A percentile compares a stretch with the other conserved stretches of the same genome.
phyloP scores from a whole-genome alignment of 2,888 invertebrate genomes.

The Brachypalpus laphriformis region DNA sequence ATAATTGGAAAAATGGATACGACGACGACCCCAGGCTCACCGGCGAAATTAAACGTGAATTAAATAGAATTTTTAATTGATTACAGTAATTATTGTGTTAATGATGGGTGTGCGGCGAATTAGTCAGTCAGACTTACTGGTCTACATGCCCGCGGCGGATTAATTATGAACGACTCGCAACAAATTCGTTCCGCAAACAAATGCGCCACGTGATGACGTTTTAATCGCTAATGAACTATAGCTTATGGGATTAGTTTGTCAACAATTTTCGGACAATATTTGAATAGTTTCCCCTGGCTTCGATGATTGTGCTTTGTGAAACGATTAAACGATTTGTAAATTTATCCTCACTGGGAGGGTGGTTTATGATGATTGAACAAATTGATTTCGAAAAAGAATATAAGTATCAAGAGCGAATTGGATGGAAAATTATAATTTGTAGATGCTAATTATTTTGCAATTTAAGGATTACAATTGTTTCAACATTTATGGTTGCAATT shows the following conservation, averaged over 20 bases:
- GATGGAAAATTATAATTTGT: conserved; percentile 30
- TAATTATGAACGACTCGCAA: conserved; percentile 54
- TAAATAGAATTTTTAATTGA: conserved; percentile 73
- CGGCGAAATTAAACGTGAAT: conserved; percentile 52
- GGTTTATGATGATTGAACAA: conserved; percentile 17
- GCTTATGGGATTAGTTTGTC: conserved; percentile 66
- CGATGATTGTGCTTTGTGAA: background rate
- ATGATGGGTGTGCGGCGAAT: conserved; percentile 42
- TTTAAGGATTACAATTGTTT: conserved; percentile 37
- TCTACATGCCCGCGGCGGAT: conserved; percentile 11
- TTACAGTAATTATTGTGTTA: conserved; percentile 69
- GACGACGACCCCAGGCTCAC: conserved; percentile 6
- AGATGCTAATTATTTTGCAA: conserved; percentile 18
- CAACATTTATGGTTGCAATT: too few species aligned
- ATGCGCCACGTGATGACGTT: conserved; percentile 46
- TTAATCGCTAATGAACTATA: conserved; percentile 64
- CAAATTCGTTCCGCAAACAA: conserved; percentile 57
- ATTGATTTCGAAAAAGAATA: conserved; percentile 34
- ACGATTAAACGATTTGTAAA: conserved; percentile 38
- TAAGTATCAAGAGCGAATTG: conserved; percentile 23
- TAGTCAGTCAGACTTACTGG: conserved; percentile 25
- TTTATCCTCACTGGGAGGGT: background rate
- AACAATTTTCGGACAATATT: conserved; percentile 39
- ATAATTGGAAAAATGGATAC: conserved; percentile 35
- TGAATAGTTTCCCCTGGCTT: background rate